phyloP scores from a whole-genome alignment of 2,888 invertebrate species.

The Dynastes maya region DNA sequence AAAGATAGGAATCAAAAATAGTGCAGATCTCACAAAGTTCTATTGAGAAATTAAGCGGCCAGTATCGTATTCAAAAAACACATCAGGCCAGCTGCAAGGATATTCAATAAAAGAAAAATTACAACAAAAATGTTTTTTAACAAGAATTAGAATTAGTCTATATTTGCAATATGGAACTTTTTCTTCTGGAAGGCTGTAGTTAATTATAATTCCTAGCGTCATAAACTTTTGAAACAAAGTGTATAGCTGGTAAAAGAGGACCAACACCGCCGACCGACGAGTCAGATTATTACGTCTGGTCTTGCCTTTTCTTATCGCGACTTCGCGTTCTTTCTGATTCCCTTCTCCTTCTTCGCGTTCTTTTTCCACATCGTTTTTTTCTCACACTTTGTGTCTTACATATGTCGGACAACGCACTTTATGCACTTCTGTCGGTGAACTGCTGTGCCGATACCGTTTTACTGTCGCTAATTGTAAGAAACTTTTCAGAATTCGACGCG shows the following conservation, averaged over 20 bases:
- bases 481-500: constrained; percentile 37
- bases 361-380: constrained; percentile 41
- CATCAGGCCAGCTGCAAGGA: too few species aligned
- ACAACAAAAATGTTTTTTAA: too few species aligned
- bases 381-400: constrained; percentile 45
- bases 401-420: constrained; percentile 47
- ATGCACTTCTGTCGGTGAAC: constrained; percentile 46
- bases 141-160: too few species aligned
- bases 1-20: too few species aligned
- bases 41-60: too few species aligned
- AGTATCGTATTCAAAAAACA: too few species aligned
- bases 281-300: constrained; percentile 47
- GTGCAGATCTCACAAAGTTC: too few species aligned
- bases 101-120: too few species aligned
- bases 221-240: constrained; percentile 8
- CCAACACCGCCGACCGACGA: constrained; percentile 31
- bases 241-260: constrained; percentile 26
- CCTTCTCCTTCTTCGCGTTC: constrained; percentile 23
- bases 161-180: background rate
- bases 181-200: background rate
- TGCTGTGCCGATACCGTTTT: constrained; percentile 42
- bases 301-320: constrained; percentile 47
- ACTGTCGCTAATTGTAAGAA: constrained; percentile 36
- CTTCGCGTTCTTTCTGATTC: constrained; percentile 42
- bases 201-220: background rate